A percentile compares a stretch with the other conserved stretches of the same genome.
phyloP scores from a whole-genome alignment of 2,888 invertebrate species.

The Leptinotarsa rubiginosa region DNA sequence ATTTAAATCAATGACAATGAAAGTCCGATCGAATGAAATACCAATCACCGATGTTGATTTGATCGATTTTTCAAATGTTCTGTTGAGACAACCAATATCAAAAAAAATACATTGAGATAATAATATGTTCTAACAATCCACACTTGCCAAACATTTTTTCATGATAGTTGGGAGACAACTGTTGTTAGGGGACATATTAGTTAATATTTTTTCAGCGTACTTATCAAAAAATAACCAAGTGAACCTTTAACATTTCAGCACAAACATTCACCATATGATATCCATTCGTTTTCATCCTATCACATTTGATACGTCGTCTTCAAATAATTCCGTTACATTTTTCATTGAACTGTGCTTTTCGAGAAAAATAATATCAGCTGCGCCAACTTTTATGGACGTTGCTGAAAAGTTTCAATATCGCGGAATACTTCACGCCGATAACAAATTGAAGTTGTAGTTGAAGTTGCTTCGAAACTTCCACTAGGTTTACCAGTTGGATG shows the following conservation, averaged over 20 bases:
- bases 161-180: too few species aligned
- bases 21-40: too few species aligned
- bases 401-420: slow-evolving; percentile 22
- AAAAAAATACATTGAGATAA: too few species aligned
- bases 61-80: too few species aligned
- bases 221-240: background rate
- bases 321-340: background rate
- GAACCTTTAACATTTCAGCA: background rate
- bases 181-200: too few species aligned
- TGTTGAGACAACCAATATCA: too few species aligned
- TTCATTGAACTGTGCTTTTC: background rate
- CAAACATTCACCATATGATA: background rate
- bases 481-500: slow-evolving; percentile 30
- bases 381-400: slow-evolving; percentile 14
- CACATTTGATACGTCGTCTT: background rate
- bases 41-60: too few species aligned
- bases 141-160: too few species aligned
- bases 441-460: slow-evolving; percentile 28
- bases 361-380: slow-evolving; percentile 12
- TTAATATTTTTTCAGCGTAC: too few species aligned
- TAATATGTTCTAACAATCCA: too few species aligned
- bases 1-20: too few species aligned
- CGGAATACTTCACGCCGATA: slow-evolving; percentile 30
- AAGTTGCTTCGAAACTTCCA: slow-evolving; percentile 25
- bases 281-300: background rate